Evolutionary conservation across 2,113 vertebrate species (phyloP).

Genomic region (Pseudonaja textilis): DNA sequence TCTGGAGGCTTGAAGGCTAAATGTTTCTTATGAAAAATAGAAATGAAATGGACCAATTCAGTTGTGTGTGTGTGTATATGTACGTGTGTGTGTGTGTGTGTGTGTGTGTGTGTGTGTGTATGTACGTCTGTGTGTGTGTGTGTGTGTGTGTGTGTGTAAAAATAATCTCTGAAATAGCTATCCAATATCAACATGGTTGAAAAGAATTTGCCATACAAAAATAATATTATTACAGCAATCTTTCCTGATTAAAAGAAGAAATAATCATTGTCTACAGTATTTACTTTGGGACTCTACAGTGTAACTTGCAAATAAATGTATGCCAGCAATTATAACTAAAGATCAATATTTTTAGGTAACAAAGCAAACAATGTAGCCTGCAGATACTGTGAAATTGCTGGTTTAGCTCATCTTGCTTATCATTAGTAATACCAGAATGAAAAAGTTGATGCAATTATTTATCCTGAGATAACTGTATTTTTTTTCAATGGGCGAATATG

Average conservation of each 20-base stretch:
- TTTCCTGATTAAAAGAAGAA: conserved; percentile 53
- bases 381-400: conserved; percentile 35
- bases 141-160: too few species aligned
- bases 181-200: neutral
- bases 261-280: conserved; percentile 54
- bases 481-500: conserved; percentile 8
- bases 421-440: conserved; percentile 47
- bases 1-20: neutral
- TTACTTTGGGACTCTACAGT: conserved; percentile 53
- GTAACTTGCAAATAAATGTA: neutral
- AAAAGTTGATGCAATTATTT: conserved; percentile 43
- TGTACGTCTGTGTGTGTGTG: too few species aligned
- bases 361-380: conserved; percentile 48
- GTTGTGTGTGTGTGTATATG: too few species aligned
- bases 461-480: conserved; percentile 15
- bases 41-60: too few species aligned
- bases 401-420: conserved; percentile 49
- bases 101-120: too few species aligned
- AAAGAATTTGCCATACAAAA: conserved; percentile 39
- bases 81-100: too few species aligned
- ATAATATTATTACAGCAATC: conserved; percentile 52
- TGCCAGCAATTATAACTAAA: conserved; percentile 47
- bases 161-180: neutral
- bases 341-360: conserved; percentile 54
- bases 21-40: neutral